A percentile compares a stretch with the other conserved stretches of the same genome.
Conservation (phyloP, 2,113 vertebrate species). For the Tachysurus vachellii region DNA sequence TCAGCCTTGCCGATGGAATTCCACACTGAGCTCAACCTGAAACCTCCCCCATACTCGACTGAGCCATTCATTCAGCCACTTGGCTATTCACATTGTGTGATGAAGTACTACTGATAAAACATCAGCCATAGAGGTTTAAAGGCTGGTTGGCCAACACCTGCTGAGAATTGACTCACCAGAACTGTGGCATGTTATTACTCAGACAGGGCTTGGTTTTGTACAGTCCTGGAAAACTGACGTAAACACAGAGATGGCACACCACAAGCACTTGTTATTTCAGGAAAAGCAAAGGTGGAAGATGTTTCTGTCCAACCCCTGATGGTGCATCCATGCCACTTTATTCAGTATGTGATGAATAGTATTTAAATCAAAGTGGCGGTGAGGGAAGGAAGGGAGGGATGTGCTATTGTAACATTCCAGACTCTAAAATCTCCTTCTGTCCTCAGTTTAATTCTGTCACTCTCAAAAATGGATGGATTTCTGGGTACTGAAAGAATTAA, state of each 20-base stretch:
- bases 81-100: neutral
- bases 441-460: neutral
- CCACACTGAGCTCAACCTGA: conserved; percentile 52
- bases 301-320: neutral
- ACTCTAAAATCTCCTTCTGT: neutral
- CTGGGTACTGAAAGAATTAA: neutral
- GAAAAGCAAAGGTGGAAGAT: neutral
- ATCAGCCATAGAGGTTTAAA: conserved; percentile 30
- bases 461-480: neutral
- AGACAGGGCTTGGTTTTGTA: conserved; percentile 27
- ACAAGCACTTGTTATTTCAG: conserved; percentile 15
- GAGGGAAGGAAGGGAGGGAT: neutral
- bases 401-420: neutral
- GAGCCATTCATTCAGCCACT: neutral
- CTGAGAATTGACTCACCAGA: conserved; percentile 28
- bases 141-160: conserved; percentile 35
- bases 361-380: neutral
- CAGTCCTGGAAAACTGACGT: conserved; percentile 13
- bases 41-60: conserved; percentile 19
- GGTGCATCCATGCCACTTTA: neutral
- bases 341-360: neutral
- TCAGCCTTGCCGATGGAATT: conserved; percentile 46
- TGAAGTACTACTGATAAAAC: neutral
- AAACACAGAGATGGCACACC: neutral
- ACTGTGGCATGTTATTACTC: conserved; percentile 35